Percentiles rank a stretch among this genome's conserved stretches.
These are phyloP conservation scores for Ylistrum balloti DNA, from an alignment of 1,140 invertebrate genomes.

Conservation along the genomic window DNA sequence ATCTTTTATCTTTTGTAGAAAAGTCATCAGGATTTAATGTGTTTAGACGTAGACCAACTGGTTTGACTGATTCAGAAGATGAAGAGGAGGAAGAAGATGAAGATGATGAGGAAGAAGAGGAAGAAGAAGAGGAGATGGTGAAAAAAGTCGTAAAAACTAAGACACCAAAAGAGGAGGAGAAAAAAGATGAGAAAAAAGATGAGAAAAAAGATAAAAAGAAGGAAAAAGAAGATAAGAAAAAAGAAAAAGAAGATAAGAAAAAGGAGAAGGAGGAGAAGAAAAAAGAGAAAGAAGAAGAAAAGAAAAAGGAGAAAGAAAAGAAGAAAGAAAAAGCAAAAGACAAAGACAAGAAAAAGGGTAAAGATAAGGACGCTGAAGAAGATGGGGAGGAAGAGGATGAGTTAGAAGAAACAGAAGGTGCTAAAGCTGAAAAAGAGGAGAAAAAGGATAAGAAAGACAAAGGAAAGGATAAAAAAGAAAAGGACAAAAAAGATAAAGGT, in stretches of 20 bases:
- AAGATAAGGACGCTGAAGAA: slow-evolving; percentile 50
- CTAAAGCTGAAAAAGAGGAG: slow-evolving; percentile 39
- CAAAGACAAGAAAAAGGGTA: slow-evolving; percentile 42
- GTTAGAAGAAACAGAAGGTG: slow-evolving; percentile 42
- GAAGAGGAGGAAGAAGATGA: slow-evolving; percentile 55
- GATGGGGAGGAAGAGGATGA: slow-evolving; percentile 48
- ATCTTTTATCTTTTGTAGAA: not conserved
- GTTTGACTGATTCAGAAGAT: slow-evolving; percentile 32
- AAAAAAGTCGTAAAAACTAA: slow-evolving; percentile 41
- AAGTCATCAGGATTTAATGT: slow-evolving; percentile 26
- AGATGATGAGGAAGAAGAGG: slow-evolving; percentile 54
- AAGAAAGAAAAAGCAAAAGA: slow-evolving; percentile 45
- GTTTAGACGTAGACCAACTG: slow-evolving; percentile 17
- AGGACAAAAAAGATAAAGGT: slow-evolving; percentile 51
- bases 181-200: slow-evolving; percentile 45
- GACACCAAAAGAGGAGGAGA: slow-evolving; percentile 28
- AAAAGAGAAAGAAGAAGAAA: slow-evolving; percentile 54
- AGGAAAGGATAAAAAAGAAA: slow-evolving; percentile 49
- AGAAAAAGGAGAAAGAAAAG: slow-evolving; percentile 58
- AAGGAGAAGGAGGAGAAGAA: slow-evolving; percentile 41
- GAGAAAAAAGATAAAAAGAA: slow-evolving; percentile 43
- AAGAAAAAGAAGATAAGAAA: slow-evolving; percentile 41
- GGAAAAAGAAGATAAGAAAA: slow-evolving; percentile 19
- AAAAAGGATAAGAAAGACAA: slow-evolving; percentile 52
- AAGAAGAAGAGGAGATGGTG: slow-evolving; percentile 43